Conservation (phyloP, 2,888 invertebrate species). For the Lasioglossum malachurum region DNA sequence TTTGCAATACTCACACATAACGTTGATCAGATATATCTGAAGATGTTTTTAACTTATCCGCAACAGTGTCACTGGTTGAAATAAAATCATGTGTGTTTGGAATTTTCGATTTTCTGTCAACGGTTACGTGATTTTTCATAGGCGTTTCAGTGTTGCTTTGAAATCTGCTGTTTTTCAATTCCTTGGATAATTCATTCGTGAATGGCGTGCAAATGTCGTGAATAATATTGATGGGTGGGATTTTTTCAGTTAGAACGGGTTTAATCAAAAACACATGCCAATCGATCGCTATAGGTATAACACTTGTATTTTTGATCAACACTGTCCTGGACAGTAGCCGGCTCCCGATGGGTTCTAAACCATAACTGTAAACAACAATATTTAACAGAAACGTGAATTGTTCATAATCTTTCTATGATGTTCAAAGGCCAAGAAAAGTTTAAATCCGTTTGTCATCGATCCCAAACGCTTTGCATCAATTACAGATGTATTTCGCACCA, state of each 20-base stretch:
- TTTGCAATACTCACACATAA: neutral
- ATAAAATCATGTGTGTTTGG: neutral
- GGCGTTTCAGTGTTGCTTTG: constrained; percentile 15
- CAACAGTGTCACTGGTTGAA: neutral
- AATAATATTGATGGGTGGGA: constrained; percentile 74
- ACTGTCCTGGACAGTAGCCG: constrained; percentile 68
- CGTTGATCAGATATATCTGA: neutral
- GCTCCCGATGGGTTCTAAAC: constrained; percentile 62
- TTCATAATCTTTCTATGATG: neutral
- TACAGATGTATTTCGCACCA: neutral
- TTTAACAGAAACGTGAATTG: neutral
- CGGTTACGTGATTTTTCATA: constrained; percentile 17
- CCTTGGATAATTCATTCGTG: constrained; percentile 42
- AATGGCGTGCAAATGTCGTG: constrained; percentile 70
- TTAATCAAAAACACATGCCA: constrained; percentile 78
- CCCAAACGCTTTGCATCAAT: neutral
- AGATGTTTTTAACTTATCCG: neutral
- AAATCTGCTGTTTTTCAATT: constrained; percentile 13
- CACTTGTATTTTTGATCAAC: constrained; percentile 76
- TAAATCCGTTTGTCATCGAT: neutral
- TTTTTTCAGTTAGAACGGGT: constrained; percentile 29
- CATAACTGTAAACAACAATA: constrained; percentile 73
- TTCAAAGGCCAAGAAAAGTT: neutral
- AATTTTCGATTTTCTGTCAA: neutral
- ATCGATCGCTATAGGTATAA: constrained; percentile 74